Evolutionary conservation across 2,888 invertebrate species (phyloP).

Genomic region (Hypena proboscidalis): DNA sequence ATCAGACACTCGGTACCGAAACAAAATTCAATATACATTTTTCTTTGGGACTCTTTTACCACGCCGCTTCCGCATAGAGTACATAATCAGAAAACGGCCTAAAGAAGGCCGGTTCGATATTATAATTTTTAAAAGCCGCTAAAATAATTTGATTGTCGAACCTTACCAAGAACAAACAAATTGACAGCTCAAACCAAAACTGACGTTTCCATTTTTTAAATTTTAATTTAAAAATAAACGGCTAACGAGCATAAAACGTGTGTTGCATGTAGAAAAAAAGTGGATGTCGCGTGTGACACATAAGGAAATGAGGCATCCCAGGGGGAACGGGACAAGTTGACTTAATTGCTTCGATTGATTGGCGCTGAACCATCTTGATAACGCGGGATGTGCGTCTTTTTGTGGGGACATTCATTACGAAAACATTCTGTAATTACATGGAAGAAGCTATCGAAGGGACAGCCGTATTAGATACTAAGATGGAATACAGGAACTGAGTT

Average conservation of each 20-base stretch:
- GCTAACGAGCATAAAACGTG: slow-evolving; percentile 6
- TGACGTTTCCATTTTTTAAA: not conserved
- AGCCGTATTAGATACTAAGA: slow-evolving; percentile 1
- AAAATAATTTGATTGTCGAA: no score
- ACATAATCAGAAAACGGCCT: no score
- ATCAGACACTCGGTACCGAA: no score
- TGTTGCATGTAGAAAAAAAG: slow-evolving; percentile 15
- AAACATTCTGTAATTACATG: slow-evolving; percentile 33
- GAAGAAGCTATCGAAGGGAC: slow-evolving; percentile 1
- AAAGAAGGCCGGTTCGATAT: no score
- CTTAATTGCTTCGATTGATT: slow-evolving; percentile 56
- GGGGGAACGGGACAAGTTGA: slow-evolving; percentile 41
- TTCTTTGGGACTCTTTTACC: no score
- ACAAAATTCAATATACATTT: no score
- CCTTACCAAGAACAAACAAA: no score
- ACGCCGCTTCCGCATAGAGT: no score
- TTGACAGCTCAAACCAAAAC: no score
- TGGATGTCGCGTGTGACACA: slow-evolving; percentile 34
- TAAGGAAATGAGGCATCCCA: slow-evolving; percentile 48
- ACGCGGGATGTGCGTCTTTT: slow-evolving; percentile 27
- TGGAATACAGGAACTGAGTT: no score
- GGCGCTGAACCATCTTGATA: slow-evolving; percentile 43
- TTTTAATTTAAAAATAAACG: slow-evolving; percentile 2
- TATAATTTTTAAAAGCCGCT: no score
- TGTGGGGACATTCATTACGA: slow-evolving; percentile 34